phyloP scores from a whole-genome alignment of 2,113 vertebrate species.

The Anoplopoma fimbria region DNA sequence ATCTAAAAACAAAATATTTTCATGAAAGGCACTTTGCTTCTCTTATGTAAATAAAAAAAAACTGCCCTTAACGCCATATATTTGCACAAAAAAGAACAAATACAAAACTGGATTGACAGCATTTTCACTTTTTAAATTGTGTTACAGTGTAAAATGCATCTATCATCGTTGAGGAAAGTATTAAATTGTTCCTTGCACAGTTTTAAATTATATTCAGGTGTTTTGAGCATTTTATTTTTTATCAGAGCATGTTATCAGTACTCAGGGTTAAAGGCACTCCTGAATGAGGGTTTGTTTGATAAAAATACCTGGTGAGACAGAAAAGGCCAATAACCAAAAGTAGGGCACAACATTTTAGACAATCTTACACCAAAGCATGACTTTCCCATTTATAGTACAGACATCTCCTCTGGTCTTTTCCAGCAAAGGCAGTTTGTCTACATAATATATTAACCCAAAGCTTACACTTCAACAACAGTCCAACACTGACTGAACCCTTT shows the following conservation, averaged over 20 bases:
- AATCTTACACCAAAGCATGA: neutral
- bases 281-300: neutral
- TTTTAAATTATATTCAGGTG: neutral
- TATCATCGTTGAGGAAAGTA: neutral
- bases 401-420: neutral
- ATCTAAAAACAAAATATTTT: neutral
- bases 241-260: neutral
- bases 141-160: neutral
- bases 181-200: neutral
- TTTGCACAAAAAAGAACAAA: neutral
- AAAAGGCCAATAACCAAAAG: neutral
- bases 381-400: neutral
- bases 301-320: neutral
- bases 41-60: neutral
- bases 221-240: neutral
- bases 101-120: neutral
- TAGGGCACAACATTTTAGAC: neutral
- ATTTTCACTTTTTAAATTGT: neutral
- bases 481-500: neutral
- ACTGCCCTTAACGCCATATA: neutral
- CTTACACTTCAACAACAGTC: neutral
- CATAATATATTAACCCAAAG: constrained; percentile 8
- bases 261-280: constrained; percentile 24
- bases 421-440: neutral
- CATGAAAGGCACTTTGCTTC: constrained; percentile 23